Base-by-base conservation (phyloP, 1,140 invertebrate species). In the Rhopalosiphum padi region DNA sequence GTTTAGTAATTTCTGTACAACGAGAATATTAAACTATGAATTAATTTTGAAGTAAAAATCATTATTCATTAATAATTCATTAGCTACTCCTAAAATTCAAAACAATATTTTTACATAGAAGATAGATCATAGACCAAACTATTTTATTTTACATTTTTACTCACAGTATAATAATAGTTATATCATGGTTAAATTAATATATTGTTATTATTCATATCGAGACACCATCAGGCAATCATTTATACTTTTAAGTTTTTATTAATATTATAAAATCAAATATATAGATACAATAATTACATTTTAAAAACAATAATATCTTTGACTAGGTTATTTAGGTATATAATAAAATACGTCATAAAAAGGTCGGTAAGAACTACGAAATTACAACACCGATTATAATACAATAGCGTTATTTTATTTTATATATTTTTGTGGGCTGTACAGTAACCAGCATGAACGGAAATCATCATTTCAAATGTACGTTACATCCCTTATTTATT, bases 381-480 rank as follows among this genome's bases (percentile, higher is more conserved):
- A 77, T 77, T 77, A 77, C 30, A 77, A 77, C 60, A 15, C 30
- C 30, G 11, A n/a, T 77, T n/a, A 77, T 77, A 77, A 77, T 77
- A n/a, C 30, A 77, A 77, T 77, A n/a, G 15, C 15, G 0, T 77
- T 77, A 77, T 77, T 77, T 77, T 77, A 18, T 77, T 77, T 77
- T 15, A 77, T 77, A 77, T 30, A 77, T 77, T 77, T 4, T 15
- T 77, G 60, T 77, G 60, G 15, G 4, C 15, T 77, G 30, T 68
- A n/a, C 4, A 77, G n/a, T n/a, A 77, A 77, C n/a, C 11, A 77
- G n/a, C 60, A 77, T 15, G 60, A n/a, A 77, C 60, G 60, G 60
- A 77, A 77, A 77, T 77, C 60, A 77, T 77, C 60, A 77, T 77
- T 30, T n/a, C 60, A 77, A n/a, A 77, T 77, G n/a, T 77, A n/a